A percentile compares a stretch with the other conserved stretches of the same genome.
Evolutionary conservation across 53 echinoderm and acorn worm species (phyloP).

Genomic region (Henricia sp.): DNA sequence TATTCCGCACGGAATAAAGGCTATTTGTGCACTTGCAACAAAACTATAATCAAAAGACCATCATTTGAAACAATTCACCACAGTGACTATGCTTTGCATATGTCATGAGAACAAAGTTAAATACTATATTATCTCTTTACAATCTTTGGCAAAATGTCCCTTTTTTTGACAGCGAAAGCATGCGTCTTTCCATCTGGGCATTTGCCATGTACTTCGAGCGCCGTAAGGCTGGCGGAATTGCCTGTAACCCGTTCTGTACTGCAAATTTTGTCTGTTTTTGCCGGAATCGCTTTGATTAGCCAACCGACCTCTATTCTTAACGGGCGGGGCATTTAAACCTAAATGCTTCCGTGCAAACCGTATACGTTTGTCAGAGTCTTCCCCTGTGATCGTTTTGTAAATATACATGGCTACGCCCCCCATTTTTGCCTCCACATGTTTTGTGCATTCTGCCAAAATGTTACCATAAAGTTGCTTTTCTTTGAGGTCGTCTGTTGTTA

Average conservation of each 20-base stretch:
- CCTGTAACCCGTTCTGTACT: neutral
- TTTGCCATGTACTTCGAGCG: neutral
- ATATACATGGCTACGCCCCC: conserved; percentile 5
- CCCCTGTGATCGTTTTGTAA: neutral
- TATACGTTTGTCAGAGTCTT: neutral
- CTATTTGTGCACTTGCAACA: too few relatives aligned
- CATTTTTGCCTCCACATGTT: conserved; percentile 1
- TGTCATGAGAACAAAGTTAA: too few relatives aligned
- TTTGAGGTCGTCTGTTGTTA: neutral
- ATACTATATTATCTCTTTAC: neutral
- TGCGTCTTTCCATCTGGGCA: neutral
- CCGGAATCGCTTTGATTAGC: too few relatives aligned
- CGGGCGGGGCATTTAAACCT: neutral
- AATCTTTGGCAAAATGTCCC: too few relatives aligned
- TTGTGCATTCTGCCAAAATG: neutral
- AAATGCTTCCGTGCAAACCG: neutral
- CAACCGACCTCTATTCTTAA: neutral
- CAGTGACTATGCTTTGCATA: too few relatives aligned
- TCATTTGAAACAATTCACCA: too few relatives aligned
- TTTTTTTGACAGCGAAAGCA: neutral
- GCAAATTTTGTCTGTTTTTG: neutral
- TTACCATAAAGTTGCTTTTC: neutral
- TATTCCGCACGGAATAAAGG: neutral
- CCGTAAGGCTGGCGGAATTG: neutral
- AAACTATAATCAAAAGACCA: too few relatives aligned